Percentiles rank a stretch among this genome's conserved stretches.
Conservation (phyloP, 2,888 invertebrate genomes). For the Epsilonema sp. region DNA sequence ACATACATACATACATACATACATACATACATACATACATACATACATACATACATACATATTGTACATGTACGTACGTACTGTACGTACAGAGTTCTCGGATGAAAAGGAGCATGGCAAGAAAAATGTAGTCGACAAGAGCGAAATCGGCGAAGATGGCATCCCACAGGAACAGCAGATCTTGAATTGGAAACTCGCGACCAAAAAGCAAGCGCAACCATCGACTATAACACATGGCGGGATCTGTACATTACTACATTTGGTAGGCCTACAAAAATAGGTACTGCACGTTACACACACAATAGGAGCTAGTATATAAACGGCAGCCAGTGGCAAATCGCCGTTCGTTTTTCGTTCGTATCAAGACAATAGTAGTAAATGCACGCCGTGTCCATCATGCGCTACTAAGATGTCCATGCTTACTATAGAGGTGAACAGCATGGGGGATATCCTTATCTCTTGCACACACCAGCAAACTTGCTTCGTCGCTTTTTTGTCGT, state of each 20-base stretch:
- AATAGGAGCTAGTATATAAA: no score
- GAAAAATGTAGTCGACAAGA: conserved; percentile 47
- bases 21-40: neutral
- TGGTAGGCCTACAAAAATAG: no score
- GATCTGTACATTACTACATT: neutral
- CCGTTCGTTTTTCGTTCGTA: no score
- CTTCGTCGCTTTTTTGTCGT: no score
- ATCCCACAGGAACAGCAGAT: conserved; percentile 58
- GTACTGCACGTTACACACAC: no score
- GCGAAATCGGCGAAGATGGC: conserved; percentile 51
- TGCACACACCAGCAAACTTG: no score
- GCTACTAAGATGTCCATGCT: no score
- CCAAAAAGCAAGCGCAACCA: conserved; percentile 65
- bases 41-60: neutral
- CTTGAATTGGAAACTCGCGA: conserved; percentile 56
- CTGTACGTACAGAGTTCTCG: conserved; percentile 44
- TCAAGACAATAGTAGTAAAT: no score
- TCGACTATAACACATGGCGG: conserved; percentile 39
- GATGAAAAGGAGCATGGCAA: conserved; percentile 54
- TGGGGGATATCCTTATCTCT: no score
- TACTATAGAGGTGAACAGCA: no score
- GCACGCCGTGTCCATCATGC: no score
- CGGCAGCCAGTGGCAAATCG: no score
- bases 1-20: neutral
- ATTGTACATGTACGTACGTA: neutral